Percentiles rank a stretch among this genome's conserved stretches.
These are phyloP conservation scores for Eulimnadia texana DNA, from an alignment of 1,140 invertebrate genomes.

Conservation along the genomic window DNA sequence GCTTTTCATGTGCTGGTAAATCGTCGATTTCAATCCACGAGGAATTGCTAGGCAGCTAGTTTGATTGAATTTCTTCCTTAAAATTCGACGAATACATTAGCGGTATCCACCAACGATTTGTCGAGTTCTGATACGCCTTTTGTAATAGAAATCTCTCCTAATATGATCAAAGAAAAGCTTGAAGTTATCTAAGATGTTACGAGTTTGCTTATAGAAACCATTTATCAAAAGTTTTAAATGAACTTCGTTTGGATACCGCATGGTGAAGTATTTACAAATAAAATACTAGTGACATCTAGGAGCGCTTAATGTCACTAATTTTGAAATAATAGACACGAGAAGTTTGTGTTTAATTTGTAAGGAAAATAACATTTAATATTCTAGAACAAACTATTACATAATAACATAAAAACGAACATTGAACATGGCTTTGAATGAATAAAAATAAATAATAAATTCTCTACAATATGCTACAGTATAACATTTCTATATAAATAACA, in stretches of 20 bases:
- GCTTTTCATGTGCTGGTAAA: constrained; percentile 27
- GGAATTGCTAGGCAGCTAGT: neutral
- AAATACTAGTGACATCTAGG: too few relatives aligned
- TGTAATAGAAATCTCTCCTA: constrained; percentile 11
- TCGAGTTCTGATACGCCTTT: constrained; percentile 1
- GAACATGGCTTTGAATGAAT: neutral
- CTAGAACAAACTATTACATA: too few relatives aligned
- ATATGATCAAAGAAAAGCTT: neutral
- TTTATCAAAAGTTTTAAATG: neutral
- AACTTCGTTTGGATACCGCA: too few relatives aligned
- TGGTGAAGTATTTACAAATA: too few relatives aligned
- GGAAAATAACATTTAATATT: too few relatives aligned
- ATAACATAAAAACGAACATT: too few relatives aligned
- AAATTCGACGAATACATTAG: constrained; percentile 13
- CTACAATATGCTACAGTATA: neutral
- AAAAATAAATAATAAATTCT: neutral
- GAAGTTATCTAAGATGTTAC: neutral
- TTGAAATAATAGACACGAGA: too few relatives aligned
- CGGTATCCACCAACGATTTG: constrained; percentile 15
- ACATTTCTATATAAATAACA: neutral
- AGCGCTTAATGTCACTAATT: too few relatives aligned
- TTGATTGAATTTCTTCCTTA: neutral
- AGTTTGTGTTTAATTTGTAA: too few relatives aligned
- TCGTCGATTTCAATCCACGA: neutral
- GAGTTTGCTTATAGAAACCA: neutral